A percentile compares a stretch with the other conserved stretches of the same genome.
phyloP scores from a whole-genome alignment of 2,113 vertebrate genomes.

The Noctilio leporinus region DNA sequence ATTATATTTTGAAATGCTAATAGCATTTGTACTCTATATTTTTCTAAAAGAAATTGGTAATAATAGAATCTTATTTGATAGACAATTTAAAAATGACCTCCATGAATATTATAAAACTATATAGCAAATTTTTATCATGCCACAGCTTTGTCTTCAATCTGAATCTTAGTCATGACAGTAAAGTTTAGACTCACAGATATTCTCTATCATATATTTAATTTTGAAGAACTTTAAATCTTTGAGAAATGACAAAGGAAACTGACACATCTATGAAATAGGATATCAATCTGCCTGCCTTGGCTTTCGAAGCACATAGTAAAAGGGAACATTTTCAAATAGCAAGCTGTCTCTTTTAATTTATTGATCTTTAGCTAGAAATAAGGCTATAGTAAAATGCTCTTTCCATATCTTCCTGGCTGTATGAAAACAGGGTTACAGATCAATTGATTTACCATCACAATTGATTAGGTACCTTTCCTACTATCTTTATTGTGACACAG shows the following conservation, averaged over 20 bases:
- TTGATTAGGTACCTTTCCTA: conserved; percentile 79
- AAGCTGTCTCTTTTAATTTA: conserved; percentile 82
- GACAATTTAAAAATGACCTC: conserved; percentile 41
- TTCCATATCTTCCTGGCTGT: conserved; percentile 79
- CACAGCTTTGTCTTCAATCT: conserved; percentile 71
- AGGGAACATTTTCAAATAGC: conserved; percentile 79
- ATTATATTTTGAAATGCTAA: conserved; percentile 23
- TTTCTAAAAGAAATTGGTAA: conserved; percentile 40
- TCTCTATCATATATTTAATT: conserved; percentile 79
- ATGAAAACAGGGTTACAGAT: conserved; percentile 84
- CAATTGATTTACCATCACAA: conserved; percentile 87
- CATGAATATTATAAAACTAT: conserved; percentile 53
- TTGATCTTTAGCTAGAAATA: conserved; percentile 78
- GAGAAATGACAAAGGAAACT: conserved; percentile 79
- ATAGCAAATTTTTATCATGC: conserved; percentile 34
- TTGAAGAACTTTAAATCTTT: conserved; percentile 80
- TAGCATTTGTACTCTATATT: neutral
- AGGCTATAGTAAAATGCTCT: conserved; percentile 77
- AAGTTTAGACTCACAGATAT: conserved; percentile 76
- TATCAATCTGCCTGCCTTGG: conserved; percentile 75
- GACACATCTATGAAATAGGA: conserved; percentile 76
- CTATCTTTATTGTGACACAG: conserved; percentile 83
- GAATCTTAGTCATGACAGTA: conserved; percentile 75
- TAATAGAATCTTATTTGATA: conserved; percentile 21
- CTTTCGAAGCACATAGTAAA: conserved; percentile 77